These are phyloP conservation scores for Leucoraja ocellata DNA, from an alignment of 2,797 vertebrate genomes.

Conservation along the genomic window DNA sequence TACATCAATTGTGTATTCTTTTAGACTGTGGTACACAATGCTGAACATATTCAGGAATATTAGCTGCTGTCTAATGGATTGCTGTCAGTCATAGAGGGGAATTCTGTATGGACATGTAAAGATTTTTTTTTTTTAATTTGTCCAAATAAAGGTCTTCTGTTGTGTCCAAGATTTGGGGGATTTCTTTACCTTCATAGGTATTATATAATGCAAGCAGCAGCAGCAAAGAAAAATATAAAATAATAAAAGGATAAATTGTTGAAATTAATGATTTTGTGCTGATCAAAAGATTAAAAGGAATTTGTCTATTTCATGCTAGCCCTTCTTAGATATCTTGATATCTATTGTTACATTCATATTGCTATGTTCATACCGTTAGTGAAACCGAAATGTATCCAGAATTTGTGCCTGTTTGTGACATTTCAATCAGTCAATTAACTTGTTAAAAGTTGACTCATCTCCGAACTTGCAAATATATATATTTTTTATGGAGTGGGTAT, in stretches of 20 bases:
- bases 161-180: not conserved
- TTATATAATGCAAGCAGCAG: not conserved
- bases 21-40: conserved; percentile 16
- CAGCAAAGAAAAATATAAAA: not conserved
- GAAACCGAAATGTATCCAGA: not conserved
- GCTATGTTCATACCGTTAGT: too few relatives aligned
- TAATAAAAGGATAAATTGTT: not conserved
- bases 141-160: conserved; percentile 27
- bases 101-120: not conserved
- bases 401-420: not conserved
- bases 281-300: not conserved
- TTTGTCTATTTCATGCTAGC: not conserved
- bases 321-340: not conserved
- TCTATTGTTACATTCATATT: not conserved
- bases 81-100: not conserved
- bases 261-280: not conserved
- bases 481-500: not conserved
- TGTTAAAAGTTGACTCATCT: not conserved
- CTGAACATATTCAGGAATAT: not conserved
- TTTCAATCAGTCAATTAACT: not conserved
- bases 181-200: not conserved
- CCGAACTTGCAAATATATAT: not conserved
- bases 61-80: not conserved
- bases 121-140: conserved; percentile 18
- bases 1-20: not conserved